Percentiles rank a stretch among this genome's conserved stretches.
phyloP scores from a whole-genome alignment of 2,797 vertebrate genomes.

The Acestrorhynchus altus region DNA sequence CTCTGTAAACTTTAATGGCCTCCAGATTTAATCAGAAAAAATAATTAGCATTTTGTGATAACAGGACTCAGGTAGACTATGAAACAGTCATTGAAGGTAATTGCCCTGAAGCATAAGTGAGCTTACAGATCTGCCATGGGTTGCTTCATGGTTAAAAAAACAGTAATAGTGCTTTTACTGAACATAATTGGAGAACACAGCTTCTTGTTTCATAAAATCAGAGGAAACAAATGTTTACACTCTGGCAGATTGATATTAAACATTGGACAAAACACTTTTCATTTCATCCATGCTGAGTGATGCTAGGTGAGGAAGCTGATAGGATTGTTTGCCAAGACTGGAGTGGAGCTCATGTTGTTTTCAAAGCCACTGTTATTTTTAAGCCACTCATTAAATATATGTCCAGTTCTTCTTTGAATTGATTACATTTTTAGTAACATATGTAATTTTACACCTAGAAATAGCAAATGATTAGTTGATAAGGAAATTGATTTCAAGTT shows the following conservation, averaged over 20 bases:
- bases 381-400: slow-evolving; percentile 8
- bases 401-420: background rate
- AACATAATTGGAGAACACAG: slow-evolving; percentile 53
- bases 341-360: slow-evolving; percentile 11
- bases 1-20: slow-evolving; percentile 6
- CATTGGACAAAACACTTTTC: slow-evolving; percentile 46
- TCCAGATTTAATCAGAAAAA: slow-evolving; percentile 12
- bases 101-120: slow-evolving; percentile 19
- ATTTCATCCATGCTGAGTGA: slow-evolving; percentile 41
- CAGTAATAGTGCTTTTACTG: slow-evolving; percentile 54
- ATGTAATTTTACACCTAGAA: background rate
- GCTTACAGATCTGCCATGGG: slow-evolving; percentile 51
- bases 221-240: slow-evolving; percentile 46
- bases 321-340: slow-evolving; percentile 20
- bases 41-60: background rate
- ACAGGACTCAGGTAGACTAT: slow-evolving; percentile 8
- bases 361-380: slow-evolving; percentile 8
- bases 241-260: slow-evolving; percentile 55
- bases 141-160: slow-evolving; percentile 52
- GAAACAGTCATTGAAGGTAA: slow-evolving; percentile 15
- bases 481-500: background rate
- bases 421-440: background rate
- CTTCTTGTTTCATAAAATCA: slow-evolving; percentile 48
- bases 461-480: background rate
- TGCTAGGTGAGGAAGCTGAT: slow-evolving; percentile 38